Evolutionary conservation across 37 sponge, comb jelly and placozoan species (phyloP), one percentile per base, ranked within the genome.

Genomic region (Crambe crambe): DNA sequence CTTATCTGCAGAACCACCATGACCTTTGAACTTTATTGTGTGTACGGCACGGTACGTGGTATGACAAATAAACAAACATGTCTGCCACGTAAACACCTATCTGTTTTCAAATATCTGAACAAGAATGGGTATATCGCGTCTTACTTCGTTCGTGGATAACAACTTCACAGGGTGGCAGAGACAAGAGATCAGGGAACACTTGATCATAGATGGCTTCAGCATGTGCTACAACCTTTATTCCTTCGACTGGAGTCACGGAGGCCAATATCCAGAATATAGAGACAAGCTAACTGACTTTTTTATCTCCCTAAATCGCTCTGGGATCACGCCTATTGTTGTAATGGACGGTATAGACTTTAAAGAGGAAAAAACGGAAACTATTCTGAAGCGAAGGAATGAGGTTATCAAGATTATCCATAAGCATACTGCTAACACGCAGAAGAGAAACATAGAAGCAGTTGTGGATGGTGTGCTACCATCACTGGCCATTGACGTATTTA

Each of bases 301-400:
- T 40, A 51, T 15, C 35, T 37, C 42, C 27, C 71, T 94, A 62
- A 73, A 34, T 3, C 32, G n/a, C 2, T 54, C 75, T 18, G 75
- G 51, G 17, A 70, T 94, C 12, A 22, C n/a, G 23, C 76, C 85
- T 18, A 62, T 90, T 20, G 81, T 94, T 42, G 80, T 94, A 4
- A 79, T 91, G 23, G 95, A 95, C 81, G 95, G 95, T 22, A 54
- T 87, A 22, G 86, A 82, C 59, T 81, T 62, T 56, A 74, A 83
- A 29, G 70, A 85, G 18, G 74, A 85, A 71, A 93, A 88, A 74
- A 60, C 15, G 18, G 75, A 70, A 0, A 82, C 76, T 21, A 43
- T 68, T 6, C 12, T 74, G 29, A 36, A 57, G 31, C 47, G 85
- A 18, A 30, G 66, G n/a, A 72, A 29, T 41, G 51, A 51, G 20